phyloP scores from a whole-genome alignment of 1,140 invertebrate species.

The Aphaenogaster rudis region DNA sequence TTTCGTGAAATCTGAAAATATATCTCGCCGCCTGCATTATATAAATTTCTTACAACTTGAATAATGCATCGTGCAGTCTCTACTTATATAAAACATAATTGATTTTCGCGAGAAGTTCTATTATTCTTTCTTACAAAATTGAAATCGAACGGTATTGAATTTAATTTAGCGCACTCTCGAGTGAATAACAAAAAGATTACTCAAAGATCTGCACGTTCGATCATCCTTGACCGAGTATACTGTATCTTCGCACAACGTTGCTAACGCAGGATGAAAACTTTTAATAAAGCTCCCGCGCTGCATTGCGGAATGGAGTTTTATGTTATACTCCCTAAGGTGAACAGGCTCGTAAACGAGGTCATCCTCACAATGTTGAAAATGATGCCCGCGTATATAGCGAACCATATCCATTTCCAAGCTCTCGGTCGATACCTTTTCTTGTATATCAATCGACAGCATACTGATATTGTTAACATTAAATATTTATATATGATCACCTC shows the following conservation, averaged over 20 bases:
- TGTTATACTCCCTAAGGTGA: conserved; percentile 53
- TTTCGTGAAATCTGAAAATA: not conserved
- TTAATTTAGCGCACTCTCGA: not conserved
- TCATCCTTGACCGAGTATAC: conserved; percentile 34
- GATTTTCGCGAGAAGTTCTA: not conserved
- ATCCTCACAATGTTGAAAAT: conserved; percentile 51
- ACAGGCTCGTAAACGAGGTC: conserved; percentile 45
- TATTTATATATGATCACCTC: not conserved
- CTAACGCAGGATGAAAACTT: conserved; percentile 36
- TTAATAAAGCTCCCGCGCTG: conserved; percentile 46
- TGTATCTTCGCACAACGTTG: not conserved
- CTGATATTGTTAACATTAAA: not conserved
- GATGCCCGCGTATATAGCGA: not conserved
- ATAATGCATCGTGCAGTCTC: not conserved
- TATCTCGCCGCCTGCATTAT: not conserved
- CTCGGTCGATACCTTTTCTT: conserved; percentile 23
- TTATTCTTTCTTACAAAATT: conserved; percentile 6
- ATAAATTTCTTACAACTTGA: not conserved
- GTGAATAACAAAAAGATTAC: not conserved
- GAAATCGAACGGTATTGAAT: not conserved
- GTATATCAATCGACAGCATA: conserved; percentile 25
- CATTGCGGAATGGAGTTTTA: conserved; percentile 52
- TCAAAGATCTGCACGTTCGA: not conserved
- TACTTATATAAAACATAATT: not conserved
- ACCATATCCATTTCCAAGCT: conserved; percentile 6